Base-by-base conservation (phyloP, 2,113 vertebrate species). In the Gymnorhina tibicen region DNA sequence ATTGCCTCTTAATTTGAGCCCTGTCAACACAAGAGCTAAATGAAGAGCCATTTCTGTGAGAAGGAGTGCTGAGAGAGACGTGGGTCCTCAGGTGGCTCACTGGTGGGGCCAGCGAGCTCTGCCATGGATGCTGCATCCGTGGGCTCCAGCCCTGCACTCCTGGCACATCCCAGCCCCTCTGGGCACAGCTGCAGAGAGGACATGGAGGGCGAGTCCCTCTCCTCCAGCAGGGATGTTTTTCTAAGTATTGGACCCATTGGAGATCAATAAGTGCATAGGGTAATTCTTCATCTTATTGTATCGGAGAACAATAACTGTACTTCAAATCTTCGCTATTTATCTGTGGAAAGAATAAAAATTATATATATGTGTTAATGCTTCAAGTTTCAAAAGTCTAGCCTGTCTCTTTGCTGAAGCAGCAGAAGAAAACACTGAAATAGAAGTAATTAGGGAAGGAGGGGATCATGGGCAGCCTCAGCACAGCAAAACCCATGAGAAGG, bases 1-100 rank as follows among this genome's bases (percentile, higher is more conserved):
- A 82, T 60, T 79, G 69, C 74, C 88, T 94, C 95, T 95, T 90
- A 66, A 90, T 91, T 88, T 82, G 89, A 94, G 69, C 66, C 66
- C 62, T 68, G 62, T 68, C 77, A 89, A 68, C 76, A 87, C 44
- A 42, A 92, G 80, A 85, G 80, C 89, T 84, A 49, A 63, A 63
- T 60, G 85, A 95, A 91, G 80, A 95, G 93, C 28, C 20, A 16
- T 93, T 77, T 20, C 28, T 41, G 3, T 30, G 26, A 75, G 77
- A 39, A 91, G 75, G 81, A 89, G 77, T 24, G 62, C 66, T 73
- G 6, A 42, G 39, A 67, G 77, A 47, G 80, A 46, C 10, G 7
- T 10, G 28, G 33, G 14, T 10, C 16, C 80, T 76, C 70, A 33
- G 68, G 49, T 16, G 37, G 50, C 49, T 88, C 44, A 3, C 13